Evolutionary conservation across 2,888 invertebrate genomes (phyloP), one percentile per base, ranked within the genome.

Genomic region (Ichneumoninae sp.): DNA sequence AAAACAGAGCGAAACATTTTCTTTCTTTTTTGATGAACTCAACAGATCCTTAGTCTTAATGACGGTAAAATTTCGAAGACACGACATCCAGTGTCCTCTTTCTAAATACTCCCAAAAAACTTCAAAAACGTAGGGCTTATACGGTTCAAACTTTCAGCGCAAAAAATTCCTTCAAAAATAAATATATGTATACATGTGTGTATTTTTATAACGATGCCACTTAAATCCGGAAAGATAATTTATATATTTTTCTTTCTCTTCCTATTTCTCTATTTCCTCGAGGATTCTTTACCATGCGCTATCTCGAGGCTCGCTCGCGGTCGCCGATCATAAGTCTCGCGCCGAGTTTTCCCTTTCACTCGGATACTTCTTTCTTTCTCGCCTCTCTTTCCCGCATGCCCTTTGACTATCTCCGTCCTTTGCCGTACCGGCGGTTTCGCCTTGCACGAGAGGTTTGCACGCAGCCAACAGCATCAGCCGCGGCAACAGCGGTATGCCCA

Each of bases 321-420:
- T 68, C 74, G 75, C 78, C 74, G 75, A 74, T 82, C 84, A 68
- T 82, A 82, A 82, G 72, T 76, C 79, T 76, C 60, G 57, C 65
- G 71, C 26, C 75, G 76, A 71, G 80, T 80, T 85, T 82, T 85
- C 80, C 85, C 82, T 82, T 85, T 85, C 85, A 82, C 76, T 80
- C 62, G 72, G 30, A 50, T 66, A 76, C 69, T 72, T 79, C 74
- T 84, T 69, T 80, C 68, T 80, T 76, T 79, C 75, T 80, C 66
- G 70, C 65, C 66, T 75, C 66, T 22, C 62, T 52, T 71, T 22
- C 62, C 47, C 54, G 68, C 52, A 65, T 72, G 68, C 79, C 82
- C 65, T 70, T 65, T 57, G 36, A 60, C 66, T 69, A 19, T 82
- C 82, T 60, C 57, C 66, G 54, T 81, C 47, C 57, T 81, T 70